Evolutionary conservation across 1,140 invertebrate species (phyloP).

Genomic region (Oppia nitens): DNA sequence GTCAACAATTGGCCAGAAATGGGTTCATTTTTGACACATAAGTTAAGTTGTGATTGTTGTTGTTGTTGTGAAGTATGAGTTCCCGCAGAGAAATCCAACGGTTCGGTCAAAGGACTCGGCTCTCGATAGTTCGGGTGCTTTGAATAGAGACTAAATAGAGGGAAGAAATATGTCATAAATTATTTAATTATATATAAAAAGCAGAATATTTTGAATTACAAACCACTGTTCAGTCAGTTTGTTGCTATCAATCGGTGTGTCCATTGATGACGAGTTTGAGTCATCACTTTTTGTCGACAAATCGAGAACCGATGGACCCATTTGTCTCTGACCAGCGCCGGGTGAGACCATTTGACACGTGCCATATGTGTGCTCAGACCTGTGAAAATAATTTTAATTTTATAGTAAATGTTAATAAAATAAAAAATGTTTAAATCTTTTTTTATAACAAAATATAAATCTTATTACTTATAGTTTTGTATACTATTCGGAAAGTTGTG

Average conservation of each 20-base stretch:
- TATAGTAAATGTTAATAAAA: neutral
- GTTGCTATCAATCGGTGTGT: neutral
- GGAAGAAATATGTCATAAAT: too few relatives aligned
- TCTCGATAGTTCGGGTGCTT: neutral
- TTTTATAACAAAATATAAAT: neutral
- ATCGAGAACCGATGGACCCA: slow-evolving; percentile 20
- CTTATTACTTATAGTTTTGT: neutral
- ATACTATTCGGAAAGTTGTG: neutral
- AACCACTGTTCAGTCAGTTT: neutral
- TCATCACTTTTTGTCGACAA: slow-evolving; percentile 16
- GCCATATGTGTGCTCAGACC: neutral
- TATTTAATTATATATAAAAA: neutral
- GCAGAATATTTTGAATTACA: neutral
- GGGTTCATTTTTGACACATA: neutral
- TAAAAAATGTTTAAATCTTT: neutral
- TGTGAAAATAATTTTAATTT: neutral
- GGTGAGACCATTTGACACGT: neutral
- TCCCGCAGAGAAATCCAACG: neutral
- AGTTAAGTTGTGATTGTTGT: neutral
- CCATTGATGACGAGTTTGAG: neutral
- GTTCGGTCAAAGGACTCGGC: neutral
- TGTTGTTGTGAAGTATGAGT: too few relatives aligned
- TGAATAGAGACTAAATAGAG: neutral
- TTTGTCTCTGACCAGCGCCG: slow-evolving; percentile 3
- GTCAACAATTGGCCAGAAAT: too few relatives aligned